These are phyloP conservation scores for Atta colombica DNA, from an alignment of 1,140 invertebrate genomes.

Conservation along the genomic window DNA sequence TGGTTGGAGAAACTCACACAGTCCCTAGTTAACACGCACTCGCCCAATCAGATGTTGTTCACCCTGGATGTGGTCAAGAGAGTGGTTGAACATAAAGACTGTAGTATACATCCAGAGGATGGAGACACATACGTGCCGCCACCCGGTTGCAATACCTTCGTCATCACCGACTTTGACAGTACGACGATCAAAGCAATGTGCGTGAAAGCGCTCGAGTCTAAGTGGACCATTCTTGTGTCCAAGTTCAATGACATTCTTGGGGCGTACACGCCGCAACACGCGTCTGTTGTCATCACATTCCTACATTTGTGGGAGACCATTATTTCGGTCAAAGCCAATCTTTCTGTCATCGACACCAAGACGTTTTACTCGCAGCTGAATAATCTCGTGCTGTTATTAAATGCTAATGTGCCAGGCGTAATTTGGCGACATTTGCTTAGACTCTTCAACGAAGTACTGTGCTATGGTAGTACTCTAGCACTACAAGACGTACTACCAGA, in stretches of 20 bases:
- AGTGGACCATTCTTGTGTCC: slow-evolving; percentile 92
- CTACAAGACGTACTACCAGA: slow-evolving; percentile 94
- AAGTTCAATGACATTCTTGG: slow-evolving; percentile 87
- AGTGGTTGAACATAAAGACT: slow-evolving; percentile 95
- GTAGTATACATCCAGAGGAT: slow-evolving; percentile 93
- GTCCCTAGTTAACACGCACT: slow-evolving; percentile 84
- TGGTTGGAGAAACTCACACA: slow-evolving; percentile 91
- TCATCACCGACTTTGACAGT: slow-evolving; percentile 92
- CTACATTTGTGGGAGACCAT: slow-evolving; percentile 95
- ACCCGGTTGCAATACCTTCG: slow-evolving; percentile 88
- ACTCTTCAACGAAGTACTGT: slow-evolving; percentile 95
- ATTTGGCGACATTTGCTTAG: slow-evolving; percentile 94
- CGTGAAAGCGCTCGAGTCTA: slow-evolving; percentile 93
- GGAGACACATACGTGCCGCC: slow-evolving; percentile 78
- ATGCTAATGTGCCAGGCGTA: slow-evolving; percentile 91
- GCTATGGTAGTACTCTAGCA: slow-evolving; percentile 95
- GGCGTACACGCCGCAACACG: slow-evolving; percentile 85
- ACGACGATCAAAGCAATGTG: slow-evolving; percentile 94
- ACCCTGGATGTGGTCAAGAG: slow-evolving; percentile 94
- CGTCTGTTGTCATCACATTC: slow-evolving; percentile 91
- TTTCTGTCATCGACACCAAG: slow-evolving; percentile 95
- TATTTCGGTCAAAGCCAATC: slow-evolving; percentile 96
- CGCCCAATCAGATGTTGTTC: slow-evolving; percentile 90
- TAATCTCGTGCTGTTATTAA: slow-evolving; percentile 92
- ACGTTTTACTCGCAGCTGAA: slow-evolving; percentile 95